Evolutionary conservation across 2,113 vertebrate species (phyloP).

Genomic region (Thermophis baileyi): DNA sequence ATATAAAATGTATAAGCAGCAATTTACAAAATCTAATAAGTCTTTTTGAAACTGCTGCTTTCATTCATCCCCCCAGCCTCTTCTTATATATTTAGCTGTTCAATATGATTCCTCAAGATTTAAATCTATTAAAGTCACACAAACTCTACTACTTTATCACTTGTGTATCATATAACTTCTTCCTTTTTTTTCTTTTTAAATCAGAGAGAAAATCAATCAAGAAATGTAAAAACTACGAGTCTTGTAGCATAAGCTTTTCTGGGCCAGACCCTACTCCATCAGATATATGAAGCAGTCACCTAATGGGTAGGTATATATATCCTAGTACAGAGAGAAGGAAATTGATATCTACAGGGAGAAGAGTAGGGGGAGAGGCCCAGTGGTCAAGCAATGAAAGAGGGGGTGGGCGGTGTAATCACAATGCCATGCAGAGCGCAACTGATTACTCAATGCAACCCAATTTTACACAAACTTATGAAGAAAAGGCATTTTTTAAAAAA

Average conservation of each 20-base stretch:
- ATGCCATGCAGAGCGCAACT: not conserved
- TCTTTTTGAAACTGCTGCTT: conserved; percentile 10
- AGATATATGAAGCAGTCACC: conserved; percentile 4
- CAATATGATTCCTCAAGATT: conserved; percentile 18
- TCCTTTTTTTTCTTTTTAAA: not conserved
- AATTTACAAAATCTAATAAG: conserved; percentile 67
- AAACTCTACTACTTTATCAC: not conserved
- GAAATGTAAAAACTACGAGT: not conserved
- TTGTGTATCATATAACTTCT: not conserved
- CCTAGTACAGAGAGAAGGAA: conserved; percentile 16
- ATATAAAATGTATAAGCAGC: conserved; percentile 54
- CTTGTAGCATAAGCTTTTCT: not conserved
- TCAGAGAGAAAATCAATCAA: conserved; percentile 3
- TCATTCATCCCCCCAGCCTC: conserved; percentile 38
- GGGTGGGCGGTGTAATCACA: not conserved
- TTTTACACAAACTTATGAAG: not conserved
- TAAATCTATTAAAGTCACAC: accelerated
- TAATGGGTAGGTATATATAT: not conserved
- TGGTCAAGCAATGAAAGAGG: not conserved
- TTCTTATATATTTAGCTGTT: conserved; percentile 6
- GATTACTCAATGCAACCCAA: not conserved
- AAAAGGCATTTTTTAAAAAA: not conserved
- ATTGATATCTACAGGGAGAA: not conserved
- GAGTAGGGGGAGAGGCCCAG: not conserved
- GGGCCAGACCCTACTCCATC: not conserved